phyloP scores from a whole-genome alignment of 2,888 invertebrate genomes.

The Eutolmus rufibarbis region DNA sequence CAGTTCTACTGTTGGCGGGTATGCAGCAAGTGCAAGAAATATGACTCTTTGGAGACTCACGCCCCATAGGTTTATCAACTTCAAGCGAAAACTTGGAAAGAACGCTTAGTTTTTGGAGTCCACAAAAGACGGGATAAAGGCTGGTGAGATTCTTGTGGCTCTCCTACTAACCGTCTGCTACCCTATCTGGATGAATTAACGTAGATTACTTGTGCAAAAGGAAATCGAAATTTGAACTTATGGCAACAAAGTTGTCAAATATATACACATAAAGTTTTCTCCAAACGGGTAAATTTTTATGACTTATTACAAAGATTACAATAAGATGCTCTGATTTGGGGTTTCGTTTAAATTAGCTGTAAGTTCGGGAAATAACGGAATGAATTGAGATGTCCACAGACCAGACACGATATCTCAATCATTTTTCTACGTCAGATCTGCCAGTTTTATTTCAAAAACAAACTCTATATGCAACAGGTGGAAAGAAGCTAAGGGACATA shows the following conservation, averaged over 20 bases:
- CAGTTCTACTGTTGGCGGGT: background rate
- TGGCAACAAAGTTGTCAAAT: background rate
- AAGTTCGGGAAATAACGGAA: background rate
- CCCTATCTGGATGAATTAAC: background rate
- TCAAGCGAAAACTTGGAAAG: background rate
- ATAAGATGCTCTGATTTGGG: background rate
- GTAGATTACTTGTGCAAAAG: background rate
- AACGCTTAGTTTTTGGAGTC: background rate
- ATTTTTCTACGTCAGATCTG: constrained; percentile 17
- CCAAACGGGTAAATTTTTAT: no score
- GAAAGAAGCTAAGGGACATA: constrained; percentile 16
- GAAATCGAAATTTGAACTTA: background rate
- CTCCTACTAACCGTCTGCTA: background rate
- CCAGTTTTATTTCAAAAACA: background rate
- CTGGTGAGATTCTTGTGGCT: background rate
- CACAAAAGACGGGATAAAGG: background rate
- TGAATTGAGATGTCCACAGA: background rate
- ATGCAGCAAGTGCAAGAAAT: background rate
- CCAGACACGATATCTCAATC: constrained; percentile 4
- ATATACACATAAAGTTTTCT: no score
- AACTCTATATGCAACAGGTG: constrained; percentile 22
- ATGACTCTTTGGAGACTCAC: background rate
- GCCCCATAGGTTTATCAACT: background rate
- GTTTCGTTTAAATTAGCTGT: background rate
- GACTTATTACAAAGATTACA: no score